Evolutionary conservation across 2,797 vertebrate genomes (phyloP).

Genomic region (Aphelocoma californica): DNA sequence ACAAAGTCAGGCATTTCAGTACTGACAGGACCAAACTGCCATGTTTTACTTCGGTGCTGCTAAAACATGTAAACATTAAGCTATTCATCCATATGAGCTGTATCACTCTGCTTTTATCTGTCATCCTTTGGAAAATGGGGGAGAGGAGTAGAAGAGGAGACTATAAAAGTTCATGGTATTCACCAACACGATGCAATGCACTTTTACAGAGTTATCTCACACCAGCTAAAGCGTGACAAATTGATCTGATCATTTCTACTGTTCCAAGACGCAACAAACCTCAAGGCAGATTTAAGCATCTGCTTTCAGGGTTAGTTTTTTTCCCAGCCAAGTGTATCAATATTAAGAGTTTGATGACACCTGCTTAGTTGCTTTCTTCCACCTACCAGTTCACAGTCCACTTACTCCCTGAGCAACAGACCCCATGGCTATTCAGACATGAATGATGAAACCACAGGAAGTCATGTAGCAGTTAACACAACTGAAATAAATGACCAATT

Average conservation of each 20-base stretch:
- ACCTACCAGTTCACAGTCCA: background rate
- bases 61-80: background rate
- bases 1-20: background rate
- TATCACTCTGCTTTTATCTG: background rate
- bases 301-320: background rate
- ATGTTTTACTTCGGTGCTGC: background rate
- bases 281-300: background rate
- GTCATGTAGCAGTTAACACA: background rate
- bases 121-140: background rate
- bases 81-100: background rate
- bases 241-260: background rate
- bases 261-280: background rate
- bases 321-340: background rate
- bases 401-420: background rate
- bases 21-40: background rate
- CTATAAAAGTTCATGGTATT: background rate
- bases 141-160: background rate
- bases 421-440: background rate
- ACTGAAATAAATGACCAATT: background rate
- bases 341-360: background rate
- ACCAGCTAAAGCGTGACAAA: background rate
- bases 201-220: background rate
- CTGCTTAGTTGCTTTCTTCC: constrained; percentile 2
- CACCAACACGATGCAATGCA: background rate
- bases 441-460: background rate